Base-by-base conservation (phyloP, 2,888 invertebrate genomes). In the Rhamnusium bicolor region DNA sequence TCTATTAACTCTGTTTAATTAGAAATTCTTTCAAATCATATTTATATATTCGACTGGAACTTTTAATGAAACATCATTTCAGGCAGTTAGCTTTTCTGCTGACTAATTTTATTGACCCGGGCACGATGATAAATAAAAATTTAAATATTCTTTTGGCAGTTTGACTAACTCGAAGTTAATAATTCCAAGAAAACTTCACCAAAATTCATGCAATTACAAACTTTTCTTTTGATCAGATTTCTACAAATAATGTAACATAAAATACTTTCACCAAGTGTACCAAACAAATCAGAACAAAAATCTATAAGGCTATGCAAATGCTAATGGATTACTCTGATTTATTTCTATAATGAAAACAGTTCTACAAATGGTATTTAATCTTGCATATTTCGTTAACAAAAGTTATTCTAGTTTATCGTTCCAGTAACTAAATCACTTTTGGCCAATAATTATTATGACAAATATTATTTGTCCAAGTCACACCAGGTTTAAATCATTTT, bases 171-270 rank as follows among this genome's bases (percentile, higher is more conserved):
- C 32, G 10, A 27, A 51, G 54, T 65, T 53, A 65, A 47, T 65
- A 53, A 32, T 65, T 53, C 16, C 65, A 32, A 51, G 49, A 54
- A 65, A 65, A 65, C 32, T 65, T 65, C 32, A n/a, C 10, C 12
- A 51, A 16, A 53, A 29, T 65, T 16, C 53, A 32, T 6, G 65
- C 32, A 65, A 65, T 65, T 65, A 65, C 5, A 65, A 65, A 53
- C 32, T 65, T 65, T 32, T 49, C 19, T 21, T 53, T 21, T 40
- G 40, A 40, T 6, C 6, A 32, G 8, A 8, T 32, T 32, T 32
- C 29, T 32, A 32, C 8, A 32, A 32, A 0, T n/a, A n/a, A 2
- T 24, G 2, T 6, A n/a, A n/a, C n/a, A n/a, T n/a, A n/a, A n/a
- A n/a, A n/a, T n/a, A n/a, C n/a, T n/a, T n/a, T n/a, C n/a, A n/a